A percentile compares a stretch with the other conserved stretches of the same genome.
phyloP scores from a whole-genome alignment of 2,113 vertebrate species.

The Trachemys scripta region DNA sequence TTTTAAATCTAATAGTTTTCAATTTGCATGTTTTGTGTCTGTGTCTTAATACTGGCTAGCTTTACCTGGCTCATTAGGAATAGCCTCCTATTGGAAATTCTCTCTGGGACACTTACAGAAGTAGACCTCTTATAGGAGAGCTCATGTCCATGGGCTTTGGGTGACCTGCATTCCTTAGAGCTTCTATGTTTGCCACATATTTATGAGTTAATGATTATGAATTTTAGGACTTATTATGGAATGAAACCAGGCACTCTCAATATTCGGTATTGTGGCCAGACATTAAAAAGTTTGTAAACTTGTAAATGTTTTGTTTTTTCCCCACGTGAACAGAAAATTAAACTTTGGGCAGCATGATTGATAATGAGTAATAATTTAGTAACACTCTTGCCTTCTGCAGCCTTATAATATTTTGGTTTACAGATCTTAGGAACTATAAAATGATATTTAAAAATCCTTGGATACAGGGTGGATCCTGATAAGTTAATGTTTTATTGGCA shows the following conservation, averaged over 20 bases:
- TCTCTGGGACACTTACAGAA: not conserved
- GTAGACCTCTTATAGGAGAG: not conserved
- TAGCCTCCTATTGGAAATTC: not conserved
- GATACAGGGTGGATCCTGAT: not conserved
- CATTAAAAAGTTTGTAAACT: not conserved
- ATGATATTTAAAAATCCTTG: not conserved
- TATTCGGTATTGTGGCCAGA: not conserved
- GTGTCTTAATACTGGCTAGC: not conserved
- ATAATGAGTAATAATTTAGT: not conserved
- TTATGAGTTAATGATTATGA: not conserved
- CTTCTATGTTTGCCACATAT: not conserved
- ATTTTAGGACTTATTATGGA: not conserved
- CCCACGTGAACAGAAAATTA: not conserved
- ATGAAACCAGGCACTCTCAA: not conserved
- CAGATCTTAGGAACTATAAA: not conserved
- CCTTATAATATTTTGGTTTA: not conserved
- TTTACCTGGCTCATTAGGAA: not conserved
- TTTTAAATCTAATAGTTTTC: not conserved
- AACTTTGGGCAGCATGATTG: not conserved
- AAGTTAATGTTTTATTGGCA: not conserved
- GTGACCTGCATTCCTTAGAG: rapidly evolving
- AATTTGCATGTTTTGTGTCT: not conserved
- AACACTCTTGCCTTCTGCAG: not conserved
- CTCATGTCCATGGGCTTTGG: not conserved
- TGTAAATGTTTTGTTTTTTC: not conserved